These are phyloP conservation scores for Piaya cayana DNA, from an alignment of 2,113 vertebrate species.

Conservation along the genomic window DNA sequence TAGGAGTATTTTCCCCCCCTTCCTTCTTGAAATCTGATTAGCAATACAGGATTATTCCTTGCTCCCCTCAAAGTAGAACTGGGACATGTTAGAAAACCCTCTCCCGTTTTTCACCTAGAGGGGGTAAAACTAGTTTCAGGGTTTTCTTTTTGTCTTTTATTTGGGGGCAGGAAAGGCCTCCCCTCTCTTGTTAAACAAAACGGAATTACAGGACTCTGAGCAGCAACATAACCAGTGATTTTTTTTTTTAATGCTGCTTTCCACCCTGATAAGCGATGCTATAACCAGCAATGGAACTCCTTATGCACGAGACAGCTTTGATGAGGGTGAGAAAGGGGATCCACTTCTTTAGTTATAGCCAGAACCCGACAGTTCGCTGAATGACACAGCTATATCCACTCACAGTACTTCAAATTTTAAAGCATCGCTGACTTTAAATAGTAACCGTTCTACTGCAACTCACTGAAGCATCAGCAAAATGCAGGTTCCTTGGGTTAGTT, in stretches of 20 bases:
- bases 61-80: background rate
- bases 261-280: background rate
- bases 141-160: background rate
- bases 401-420: conserved; percentile 59
- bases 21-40: background rate
- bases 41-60: background rate
- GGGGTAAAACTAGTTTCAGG: background rate
- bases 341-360: conserved; percentile 55
- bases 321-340: conserved; percentile 6
- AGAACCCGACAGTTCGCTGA: conserved; percentile 46
- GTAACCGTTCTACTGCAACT: conserved; percentile 38
- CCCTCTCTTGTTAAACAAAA: background rate
- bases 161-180: background rate
- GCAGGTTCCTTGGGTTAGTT: conserved; percentile 55
- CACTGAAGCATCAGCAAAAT: conserved; percentile 42
- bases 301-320: conserved; percentile 10
- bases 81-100: background rate
- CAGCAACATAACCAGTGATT: background rate
- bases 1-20: background rate
- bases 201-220: background rate
- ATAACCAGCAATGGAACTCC: conserved; percentile 28
- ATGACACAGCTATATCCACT: conserved; percentile 59
- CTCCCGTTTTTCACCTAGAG: background rate
- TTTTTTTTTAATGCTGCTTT: background rate
- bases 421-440: background rate